Evolutionary conservation across 2,888 invertebrate species (phyloP), one percentile per base, ranked within the genome.

Genomic region (Metellina segmentata): DNA sequence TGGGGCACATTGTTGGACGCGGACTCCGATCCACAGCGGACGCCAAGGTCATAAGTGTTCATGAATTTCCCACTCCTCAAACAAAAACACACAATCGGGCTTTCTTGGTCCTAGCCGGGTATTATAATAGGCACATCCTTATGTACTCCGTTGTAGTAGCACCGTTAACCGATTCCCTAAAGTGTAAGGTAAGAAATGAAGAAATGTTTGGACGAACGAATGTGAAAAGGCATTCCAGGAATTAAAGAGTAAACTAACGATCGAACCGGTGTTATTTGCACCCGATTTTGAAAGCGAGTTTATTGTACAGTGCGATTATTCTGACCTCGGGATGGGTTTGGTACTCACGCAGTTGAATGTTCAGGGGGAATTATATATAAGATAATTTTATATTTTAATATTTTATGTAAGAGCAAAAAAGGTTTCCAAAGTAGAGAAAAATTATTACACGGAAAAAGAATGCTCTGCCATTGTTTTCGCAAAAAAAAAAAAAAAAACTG

Each of bases 271-370:
- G 13, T 8, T 61, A 61, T 16, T 9, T 61, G 9, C 9, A 9
- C 61, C 61, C 5, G 61, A 61, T 61, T 61, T 61, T 11, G 4
- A 6, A 4, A 61, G 70, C 52, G 20, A 34, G 20, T 78, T 86
- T 8, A 70, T 71, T 1, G 52, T 86, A 13, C 78, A 78, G 7
- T 86, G 86, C 52, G 79, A 86, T 49, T 78, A 78, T 2, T 78
- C 86, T 71, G 71, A 71, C 51, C 16, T 86, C 11, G 69, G 52
- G 6, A 71, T 70, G 13, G 71, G 86, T 13, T 51, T 77, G 9
- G 77, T 70, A 51, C 71, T 78, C 6, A 71, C 78, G 7, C 86
- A 86, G 51, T 0, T 70, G 8, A 78, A 70, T 78, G 78, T 51
- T 48, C 49, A 61, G 5, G 9, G 61, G 5, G n/a, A n/a, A n/a